Evolutionary conservation across 2,797 vertebrate species (phyloP).

Genomic region (Channa striata): DNA sequence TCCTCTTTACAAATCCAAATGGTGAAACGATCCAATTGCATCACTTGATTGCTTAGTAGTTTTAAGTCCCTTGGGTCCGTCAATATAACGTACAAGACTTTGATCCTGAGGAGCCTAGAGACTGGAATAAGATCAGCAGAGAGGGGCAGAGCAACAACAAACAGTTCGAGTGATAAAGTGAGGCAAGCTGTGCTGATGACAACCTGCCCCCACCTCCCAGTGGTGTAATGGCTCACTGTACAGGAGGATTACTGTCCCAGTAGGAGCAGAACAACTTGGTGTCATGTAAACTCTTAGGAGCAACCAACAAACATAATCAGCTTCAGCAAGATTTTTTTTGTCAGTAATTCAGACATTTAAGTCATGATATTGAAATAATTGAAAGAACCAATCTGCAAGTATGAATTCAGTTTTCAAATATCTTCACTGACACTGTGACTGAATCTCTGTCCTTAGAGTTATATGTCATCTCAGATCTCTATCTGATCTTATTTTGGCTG

Average conservation of each 20-base stretch:
- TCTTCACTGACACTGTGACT: neutral
- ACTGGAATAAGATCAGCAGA: slow-evolving; percentile 53
- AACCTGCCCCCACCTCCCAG: slow-evolving; percentile 54
- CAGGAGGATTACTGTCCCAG: slow-evolving; percentile 36
- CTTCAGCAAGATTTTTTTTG: slow-evolving; percentile 1
- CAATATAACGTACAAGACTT: slow-evolving; percentile 52
- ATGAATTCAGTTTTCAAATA: neutral
- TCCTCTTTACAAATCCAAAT: slow-evolving; percentile 52
- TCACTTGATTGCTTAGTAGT: slow-evolving; percentile 56
- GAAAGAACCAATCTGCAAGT: accelerated
- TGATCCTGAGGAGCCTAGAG: slow-evolving; percentile 52
- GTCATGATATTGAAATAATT: neutral
- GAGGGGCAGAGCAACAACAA: slow-evolving; percentile 55
- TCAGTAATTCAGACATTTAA: neutral
- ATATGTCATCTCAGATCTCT: slow-evolving; percentile 9
- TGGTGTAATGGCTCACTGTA: slow-evolving; percentile 47
- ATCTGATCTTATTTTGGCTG: neutral
- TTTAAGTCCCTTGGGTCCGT: slow-evolving; percentile 37
- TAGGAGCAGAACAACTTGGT: slow-evolving; percentile 32
- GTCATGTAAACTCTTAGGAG: slow-evolving; percentile 44
- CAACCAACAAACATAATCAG: neutral
- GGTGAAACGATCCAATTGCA: slow-evolving; percentile 65
- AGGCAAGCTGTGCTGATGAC: slow-evolving; percentile 66
- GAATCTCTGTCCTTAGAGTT: neutral
- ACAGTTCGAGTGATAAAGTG: slow-evolving; percentile 67